These are phyloP conservation scores for Auanema freiburgensis DNA, from an alignment of 2,888 invertebrate genomes.

Conservation along the genomic window DNA sequence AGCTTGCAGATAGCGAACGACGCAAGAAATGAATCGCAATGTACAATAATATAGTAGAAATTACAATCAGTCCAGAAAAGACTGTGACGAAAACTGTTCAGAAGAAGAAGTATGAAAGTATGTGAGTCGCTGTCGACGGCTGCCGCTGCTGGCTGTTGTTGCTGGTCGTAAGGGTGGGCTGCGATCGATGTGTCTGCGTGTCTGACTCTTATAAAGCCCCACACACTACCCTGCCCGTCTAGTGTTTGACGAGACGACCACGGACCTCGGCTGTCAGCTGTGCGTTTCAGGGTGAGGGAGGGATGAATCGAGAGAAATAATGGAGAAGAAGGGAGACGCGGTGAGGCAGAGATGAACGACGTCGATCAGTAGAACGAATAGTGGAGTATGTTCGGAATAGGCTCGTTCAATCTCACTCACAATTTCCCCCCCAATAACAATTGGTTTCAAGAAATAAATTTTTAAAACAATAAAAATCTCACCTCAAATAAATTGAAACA, in stretches of 20 bases:
- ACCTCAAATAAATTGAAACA: too few species aligned
- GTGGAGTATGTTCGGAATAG: constrained; percentile 1
- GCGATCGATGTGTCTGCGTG: constrained; percentile 25
- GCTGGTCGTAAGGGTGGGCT: background rate
- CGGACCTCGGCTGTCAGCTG: too few species aligned
- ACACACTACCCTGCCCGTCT: constrained; percentile 11
- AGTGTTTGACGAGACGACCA: too few species aligned
- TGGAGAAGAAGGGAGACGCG: background rate
- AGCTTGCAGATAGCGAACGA: background rate
- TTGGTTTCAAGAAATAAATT: too few species aligned
- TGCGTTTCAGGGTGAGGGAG: too few species aligned
- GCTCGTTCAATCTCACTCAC: background rate
- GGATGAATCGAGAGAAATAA: constrained; percentile 1
- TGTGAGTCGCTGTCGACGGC: constrained; percentile 10
- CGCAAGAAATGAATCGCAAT: background rate
- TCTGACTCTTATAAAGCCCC: constrained; percentile 8
- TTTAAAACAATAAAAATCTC: too few species aligned
- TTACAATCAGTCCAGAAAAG: too few species aligned
- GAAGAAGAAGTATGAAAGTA: background rate
- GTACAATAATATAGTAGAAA: too few species aligned
- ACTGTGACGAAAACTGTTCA: too few species aligned
- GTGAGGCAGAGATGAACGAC: constrained; percentile 3
- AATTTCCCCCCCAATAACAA: too few species aligned
- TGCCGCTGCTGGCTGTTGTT: constrained; percentile 13
- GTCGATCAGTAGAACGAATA: constrained; percentile 3